Evolutionary conservation across 1,140 invertebrate species (phyloP), one percentile per base, ranked within the genome.

Genomic region (Sarcophaga peregrina): DNA sequence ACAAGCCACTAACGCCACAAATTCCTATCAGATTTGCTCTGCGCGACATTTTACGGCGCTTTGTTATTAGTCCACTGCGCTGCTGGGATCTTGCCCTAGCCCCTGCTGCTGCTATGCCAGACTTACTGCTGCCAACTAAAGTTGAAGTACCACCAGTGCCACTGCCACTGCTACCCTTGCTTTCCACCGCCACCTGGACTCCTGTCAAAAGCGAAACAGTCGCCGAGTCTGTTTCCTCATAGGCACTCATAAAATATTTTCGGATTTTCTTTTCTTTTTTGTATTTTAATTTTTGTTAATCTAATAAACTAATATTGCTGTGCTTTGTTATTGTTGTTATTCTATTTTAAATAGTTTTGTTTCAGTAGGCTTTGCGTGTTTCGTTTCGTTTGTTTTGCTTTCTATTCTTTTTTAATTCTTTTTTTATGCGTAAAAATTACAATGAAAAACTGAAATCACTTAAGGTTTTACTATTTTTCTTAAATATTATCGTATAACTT

Each of bases 1-100:
- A 93, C 86, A 93, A 90, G 88, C 92, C 91, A 86, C 92, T 92
- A 83, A 92, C 91, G 87, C 92, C 91, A 91, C 92, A 93, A 90
- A 93, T 92, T 87, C 92, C 92, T 85, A 93, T 93, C 85, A 93
- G 91, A 91, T 93, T 93, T 83, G 93, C 90, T 87, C 91, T 89
- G 82, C 92, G 92, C 86, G 92, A 92, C 92, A 93, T 93, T 68
- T 83, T 89, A 83, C 86, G 86, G 83, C 88, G 86, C 80, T 89
- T 89, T 72, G 86, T 86, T 46, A 73, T 80, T 17, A 84, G 80
- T 83, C 86, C 87, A 80, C 88, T 74, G 62, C 88, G 86, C 84
- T 87, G 86, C 85, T 89, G 89, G 85, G 86, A 85, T 85, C 88
- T 88, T 85, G 88, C 87, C 85, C 88, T 89, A 85, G 83, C 81